Base-by-base conservation (phyloP, 2,113 vertebrate species). In the Hydropotes inermis region DNA sequence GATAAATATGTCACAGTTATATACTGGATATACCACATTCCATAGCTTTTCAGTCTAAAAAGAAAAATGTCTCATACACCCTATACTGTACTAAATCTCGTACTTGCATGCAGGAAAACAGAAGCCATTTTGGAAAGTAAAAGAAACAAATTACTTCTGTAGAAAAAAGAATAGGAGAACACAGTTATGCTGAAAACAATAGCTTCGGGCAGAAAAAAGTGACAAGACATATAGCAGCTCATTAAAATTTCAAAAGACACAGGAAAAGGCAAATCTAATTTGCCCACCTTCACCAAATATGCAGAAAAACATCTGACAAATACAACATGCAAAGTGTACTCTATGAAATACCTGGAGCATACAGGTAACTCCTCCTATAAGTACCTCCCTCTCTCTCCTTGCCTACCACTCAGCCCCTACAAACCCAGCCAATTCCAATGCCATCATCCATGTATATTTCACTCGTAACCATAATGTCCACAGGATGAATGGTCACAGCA, bases 141-240 rank as follows among this genome's bases (percentile, higher is more conserved):
- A 97, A 98, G 50, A 96, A 96, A 97, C 60, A 89, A 96, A 97
- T 97, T 92, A 95, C 50, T 89, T 95, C 50, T 28, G 30, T 12
- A 78, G 58, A 50, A 64, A 76, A 92, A 89, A 74, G 36, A 78
- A 82, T 79, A 78, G 52, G 8, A 61, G 54, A 87, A 78, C 17
- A 89, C 33, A 87, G 83, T 55, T 74, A 91, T 0, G 6, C 30
- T 58, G 28, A 84, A 95, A 98, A 97, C 82, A 97, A 97, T 64
- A 96, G 95, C 81, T 93, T 52, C 19, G 3, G 39, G 84, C 74
- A 96, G 55, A 28, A 30, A 61, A 96, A 92, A 83, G 61, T 70
- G 55, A 94, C 43, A 96, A 95, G 94, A 96, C 54, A 52, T 57
- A 93, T 4, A 91, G 64, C 28, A 85, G 36, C 67, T 94, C 93